Evolutionary conservation across 2,113 vertebrate species (phyloP).

Genomic region (Eolophus roseicapilla): DNA sequence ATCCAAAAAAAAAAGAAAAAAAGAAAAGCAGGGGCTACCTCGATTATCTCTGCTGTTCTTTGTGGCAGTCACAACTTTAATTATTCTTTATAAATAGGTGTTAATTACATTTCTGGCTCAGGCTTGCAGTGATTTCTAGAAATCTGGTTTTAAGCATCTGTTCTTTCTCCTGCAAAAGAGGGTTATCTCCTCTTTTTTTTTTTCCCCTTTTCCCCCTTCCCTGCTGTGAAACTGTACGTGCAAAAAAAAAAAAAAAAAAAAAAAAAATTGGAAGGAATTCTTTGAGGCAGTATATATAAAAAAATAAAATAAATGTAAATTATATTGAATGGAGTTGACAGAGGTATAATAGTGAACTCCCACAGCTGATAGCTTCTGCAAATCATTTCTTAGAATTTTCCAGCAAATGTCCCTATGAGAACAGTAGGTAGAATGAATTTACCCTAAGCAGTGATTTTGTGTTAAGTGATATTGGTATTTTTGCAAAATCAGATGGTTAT

Average conservation of each 20-base stretch:
- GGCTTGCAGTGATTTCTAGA: slow-evolving; percentile 78
- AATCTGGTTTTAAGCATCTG: slow-evolving; percentile 83
- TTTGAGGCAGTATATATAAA: slow-evolving; percentile 69
- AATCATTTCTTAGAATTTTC: slow-evolving; percentile 76
- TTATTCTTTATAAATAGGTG: slow-evolving; percentile 87
- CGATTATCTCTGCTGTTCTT: slow-evolving; percentile 83
- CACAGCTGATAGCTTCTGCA: slow-evolving; percentile 73
- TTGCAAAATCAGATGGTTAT: slow-evolving; percentile 64
- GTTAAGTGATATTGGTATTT: slow-evolving; percentile 70
- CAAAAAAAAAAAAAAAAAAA: background rate
- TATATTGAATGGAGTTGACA: slow-evolving; percentile 78
- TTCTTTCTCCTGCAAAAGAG: too few species aligned
- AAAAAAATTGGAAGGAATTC: slow-evolving; percentile 77
- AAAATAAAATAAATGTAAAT: slow-evolving; percentile 72
- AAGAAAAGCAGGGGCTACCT: slow-evolving; percentile 70
- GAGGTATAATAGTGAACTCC: slow-evolving; percentile 79
- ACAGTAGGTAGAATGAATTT: slow-evolving; percentile 73
- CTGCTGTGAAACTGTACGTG: slow-evolving; percentile 76
- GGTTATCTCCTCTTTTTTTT: too few species aligned
- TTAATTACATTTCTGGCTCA: slow-evolving; percentile 84
- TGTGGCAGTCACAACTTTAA: slow-evolving; percentile 85
- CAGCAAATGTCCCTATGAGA: slow-evolving; percentile 74
- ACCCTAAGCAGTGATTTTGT: slow-evolving; percentile 72
- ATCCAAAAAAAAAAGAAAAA: slow-evolving; percentile 20
- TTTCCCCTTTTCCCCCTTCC: too few species aligned